These are phyloP conservation scores for Drosophila anomelani DNA, from an alignment of 2,888 invertebrate genomes.

Conservation along the genomic window DNA sequence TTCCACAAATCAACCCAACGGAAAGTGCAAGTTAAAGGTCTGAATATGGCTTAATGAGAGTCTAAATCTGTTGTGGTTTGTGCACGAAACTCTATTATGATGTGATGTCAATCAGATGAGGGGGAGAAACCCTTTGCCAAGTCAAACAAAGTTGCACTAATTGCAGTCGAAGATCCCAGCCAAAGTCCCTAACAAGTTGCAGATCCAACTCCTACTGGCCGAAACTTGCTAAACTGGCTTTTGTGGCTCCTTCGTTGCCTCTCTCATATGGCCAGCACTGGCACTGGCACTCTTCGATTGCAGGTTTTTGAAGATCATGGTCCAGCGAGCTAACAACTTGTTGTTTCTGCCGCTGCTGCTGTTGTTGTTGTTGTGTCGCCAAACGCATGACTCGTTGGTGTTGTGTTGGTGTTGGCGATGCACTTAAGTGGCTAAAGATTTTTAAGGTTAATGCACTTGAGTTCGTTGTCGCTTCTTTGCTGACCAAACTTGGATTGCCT, in stretches of 20 bases:
- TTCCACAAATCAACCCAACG: constrained; percentile 4
- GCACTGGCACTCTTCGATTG: constrained; percentile 56
- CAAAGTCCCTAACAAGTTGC: constrained; percentile 41
- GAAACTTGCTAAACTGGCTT: constrained; percentile 78
- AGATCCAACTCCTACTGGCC: constrained; percentile 53
- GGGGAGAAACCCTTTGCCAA: constrained; percentile 20
- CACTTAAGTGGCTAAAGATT: constrained; percentile 77
- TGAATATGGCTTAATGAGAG: constrained; percentile 12
- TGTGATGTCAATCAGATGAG: constrained; percentile 21
- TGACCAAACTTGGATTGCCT: constrained; percentile 62
- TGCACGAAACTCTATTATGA: constrained; percentile 8
- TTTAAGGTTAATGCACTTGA: constrained; percentile 81
- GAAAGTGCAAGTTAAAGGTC: constrained; percentile 31
- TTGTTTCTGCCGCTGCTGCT: constrained; percentile 51
- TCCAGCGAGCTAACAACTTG: constrained; percentile 66
- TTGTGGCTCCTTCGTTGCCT: constrained; percentile 49
- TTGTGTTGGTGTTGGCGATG: constrained; percentile 45
- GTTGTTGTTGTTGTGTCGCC: constrained; percentile 76
- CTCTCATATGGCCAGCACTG: constrained; percentile 45
- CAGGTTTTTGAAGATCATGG: constrained; percentile 80
- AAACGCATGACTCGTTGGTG: constrained; percentile 67
- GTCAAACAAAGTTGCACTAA: constrained; percentile 27
- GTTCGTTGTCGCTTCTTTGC: constrained; percentile 80
- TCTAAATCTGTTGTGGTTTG: constrained; percentile 17
- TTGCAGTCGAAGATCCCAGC: constrained; percentile 19